These are phyloP conservation scores for Bettongia penicillata DNA, from an alignment of 2,113 vertebrate genomes.

Conservation along the genomic window DNA sequence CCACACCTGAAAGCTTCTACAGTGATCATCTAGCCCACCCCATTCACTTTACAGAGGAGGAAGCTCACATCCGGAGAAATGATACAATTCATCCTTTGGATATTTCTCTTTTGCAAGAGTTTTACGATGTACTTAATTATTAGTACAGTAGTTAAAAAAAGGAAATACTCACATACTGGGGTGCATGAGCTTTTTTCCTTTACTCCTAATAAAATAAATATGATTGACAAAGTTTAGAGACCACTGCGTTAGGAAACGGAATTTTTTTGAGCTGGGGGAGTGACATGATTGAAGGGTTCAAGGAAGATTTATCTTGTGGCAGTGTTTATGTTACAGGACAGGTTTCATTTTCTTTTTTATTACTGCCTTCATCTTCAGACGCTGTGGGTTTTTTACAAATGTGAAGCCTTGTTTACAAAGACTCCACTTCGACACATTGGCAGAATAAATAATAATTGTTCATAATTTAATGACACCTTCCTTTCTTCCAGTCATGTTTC, in stretches of 20 bases:
- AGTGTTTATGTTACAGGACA: not conserved
- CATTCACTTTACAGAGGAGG: too few relatives aligned
- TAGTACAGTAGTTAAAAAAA: not conserved
- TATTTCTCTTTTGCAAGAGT: not conserved
- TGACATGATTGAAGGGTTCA: not conserved
- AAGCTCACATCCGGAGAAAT: too few relatives aligned
- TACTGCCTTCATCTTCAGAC: not conserved
- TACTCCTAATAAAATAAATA: not conserved
- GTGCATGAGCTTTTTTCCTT: too few relatives aligned
- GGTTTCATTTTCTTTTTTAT: not conserved
- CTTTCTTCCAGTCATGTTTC: constrained; percentile 13
- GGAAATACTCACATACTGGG: not conserved
- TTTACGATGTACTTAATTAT: not conserved
- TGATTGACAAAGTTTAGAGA: not conserved
- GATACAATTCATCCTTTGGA: not conserved
- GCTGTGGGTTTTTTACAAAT: not conserved
- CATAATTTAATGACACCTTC: constrained; percentile 62
- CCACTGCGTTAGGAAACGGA: not conserved
- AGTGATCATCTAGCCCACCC: too few relatives aligned
- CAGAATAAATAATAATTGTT: not conserved
- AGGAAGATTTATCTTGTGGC: not conserved
- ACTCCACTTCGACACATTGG: not conserved
- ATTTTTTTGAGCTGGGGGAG: not conserved
- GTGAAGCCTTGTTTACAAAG: not conserved
- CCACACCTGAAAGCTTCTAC: too few relatives aligned